Evolutionary conservation across 2,113 vertebrate genomes (phyloP), one percentile per base, ranked within the genome.

Genomic region (Chlamydotis undulata): DNA sequence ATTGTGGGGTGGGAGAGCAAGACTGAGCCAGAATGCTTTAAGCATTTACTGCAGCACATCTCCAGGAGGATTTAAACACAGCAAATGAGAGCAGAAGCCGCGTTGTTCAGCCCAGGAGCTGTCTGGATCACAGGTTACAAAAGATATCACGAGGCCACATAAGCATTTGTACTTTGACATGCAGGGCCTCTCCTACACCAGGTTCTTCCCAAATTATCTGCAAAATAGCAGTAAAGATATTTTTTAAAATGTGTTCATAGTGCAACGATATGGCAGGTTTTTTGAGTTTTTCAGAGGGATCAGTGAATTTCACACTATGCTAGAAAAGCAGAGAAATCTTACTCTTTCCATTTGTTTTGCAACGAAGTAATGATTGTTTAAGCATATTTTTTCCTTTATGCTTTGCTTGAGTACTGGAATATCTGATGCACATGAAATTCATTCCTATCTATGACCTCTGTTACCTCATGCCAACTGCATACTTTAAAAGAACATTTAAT

Each of bases 201-300:
- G 11, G 8, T 65, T 76, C 67, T 82, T 53, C 37, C 28, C 75
- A 76, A 83, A 65, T 45, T 45, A 45, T 65, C 63, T 88, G 50
- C 63, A 88, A 88, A 92, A 86, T 23, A 69, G 56, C 26, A 45
- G 37, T n/a, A 83, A 71, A 19, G 10, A 1, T 50, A 71, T 33
- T 75, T 29, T 53, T 37, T 16, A 18, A 88, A 70, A 25, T 28
- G 10, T 50, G 56, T 23, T 80, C 64, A 43, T 60, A 74, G 80
- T 19, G n/a, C 68, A 83, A n/a, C 29, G 41, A 77, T 55, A 59
- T 0, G 17, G 53, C 39, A 87, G 26, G 6, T 5, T 17, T 76
- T 33, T 28, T 17, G 11, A 93, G 64, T 43, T 78, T 88, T 90
- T 96, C 85, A 83, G 64, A 93, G 43, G 83, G 52, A 92, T 92